A percentile compares a stretch with the other conserved stretches of the same genome.
phyloP scores from a whole-genome alignment of 2,888 invertebrate genomes.

The Drosophila tripunctata region DNA sequence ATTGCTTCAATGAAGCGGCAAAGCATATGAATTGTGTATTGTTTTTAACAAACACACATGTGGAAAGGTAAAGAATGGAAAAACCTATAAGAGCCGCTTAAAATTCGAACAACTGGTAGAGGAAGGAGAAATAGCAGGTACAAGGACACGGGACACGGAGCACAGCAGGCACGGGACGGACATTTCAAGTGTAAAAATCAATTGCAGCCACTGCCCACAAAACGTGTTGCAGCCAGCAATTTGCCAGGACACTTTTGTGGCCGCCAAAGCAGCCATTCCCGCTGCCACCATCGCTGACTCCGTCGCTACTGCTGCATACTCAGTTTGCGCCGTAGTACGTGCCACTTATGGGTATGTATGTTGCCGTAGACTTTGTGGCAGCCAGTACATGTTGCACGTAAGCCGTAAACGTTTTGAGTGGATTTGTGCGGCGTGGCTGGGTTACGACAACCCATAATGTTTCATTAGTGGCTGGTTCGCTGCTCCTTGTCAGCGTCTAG shows the following conservation, averaged over 20 bases:
- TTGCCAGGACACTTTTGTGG: conserved; percentile 69
- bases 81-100: conserved; percentile 10
- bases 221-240: conserved; percentile 72
- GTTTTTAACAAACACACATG: conserved; percentile 22
- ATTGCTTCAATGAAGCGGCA: conserved; percentile 71
- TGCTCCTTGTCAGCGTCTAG: conserved; percentile 23
- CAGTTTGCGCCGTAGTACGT: conserved; percentile 45
- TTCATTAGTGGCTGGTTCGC: conserved; percentile 67
- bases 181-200: conserved; percentile 57
- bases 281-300: conserved; percentile 9
- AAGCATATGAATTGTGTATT: conserved; percentile 53
- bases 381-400: conserved; percentile 67
- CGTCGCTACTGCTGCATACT: conserved; percentile 3
- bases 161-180: neutral
- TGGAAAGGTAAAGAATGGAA: neutral
- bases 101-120: conserved; percentile 2
- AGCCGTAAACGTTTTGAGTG: conserved; percentile 78
- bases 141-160: too few relatives aligned
- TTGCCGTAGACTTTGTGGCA: conserved; percentile 35
- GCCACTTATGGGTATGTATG: conserved; percentile 70
- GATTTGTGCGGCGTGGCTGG: conserved; percentile 72
- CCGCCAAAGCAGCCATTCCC: conserved; percentile 32
- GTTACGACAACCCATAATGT: conserved; percentile 74
- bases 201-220: conserved; percentile 63
- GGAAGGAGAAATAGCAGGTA: neutral